A percentile compares a stretch with the other conserved stretches of the same genome.
These are phyloP conservation scores for Leptinotarsa peninsularis DNA, from an alignment of 2,888 invertebrate genomes.

Conservation along the genomic window DNA sequence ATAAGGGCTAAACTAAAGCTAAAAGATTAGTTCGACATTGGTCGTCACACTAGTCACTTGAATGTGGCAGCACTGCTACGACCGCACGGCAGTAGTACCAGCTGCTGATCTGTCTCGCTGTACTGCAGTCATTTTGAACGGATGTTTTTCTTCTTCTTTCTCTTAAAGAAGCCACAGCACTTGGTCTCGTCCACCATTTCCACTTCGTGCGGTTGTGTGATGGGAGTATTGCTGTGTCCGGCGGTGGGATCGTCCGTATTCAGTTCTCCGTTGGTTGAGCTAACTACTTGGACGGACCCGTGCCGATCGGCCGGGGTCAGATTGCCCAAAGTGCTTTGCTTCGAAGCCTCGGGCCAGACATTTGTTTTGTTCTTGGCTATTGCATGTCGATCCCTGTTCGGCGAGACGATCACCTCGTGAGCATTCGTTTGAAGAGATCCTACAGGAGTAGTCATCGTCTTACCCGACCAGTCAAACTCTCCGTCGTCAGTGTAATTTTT, in stretches of 20 bases:
- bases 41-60: slow-evolving; percentile 57
- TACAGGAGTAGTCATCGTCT: slow-evolving; percentile 84
- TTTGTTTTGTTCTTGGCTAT: slow-evolving; percentile 83
- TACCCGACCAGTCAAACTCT: slow-evolving; percentile 96
- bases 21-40: slow-evolving; percentile 63
- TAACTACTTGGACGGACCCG: slow-evolving; percentile 98
- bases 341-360: slow-evolving; percentile 88
- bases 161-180: slow-evolving; percentile 99
- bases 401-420: slow-evolving; percentile 91
- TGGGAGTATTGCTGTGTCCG: slow-evolving; percentile 97
- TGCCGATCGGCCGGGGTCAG: slow-evolving; percentile 95
- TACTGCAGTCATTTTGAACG: slow-evolving; percentile 67
- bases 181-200: slow-evolving; percentile 98
- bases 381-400: slow-evolving; percentile 86
- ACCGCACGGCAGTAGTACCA: slow-evolving; percentile 65
- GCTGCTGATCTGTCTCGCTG: slow-evolving; percentile 67
- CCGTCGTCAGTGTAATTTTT: slow-evolving; percentile 90
- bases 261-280: slow-evolving; percentile 96
- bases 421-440: slow-evolving; percentile 92
- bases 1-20: slow-evolving; percentile 65
- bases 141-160: slow-evolving; percentile 94
- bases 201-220: slow-evolving; percentile 91
- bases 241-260: slow-evolving; percentile 96
- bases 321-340: slow-evolving; percentile 84
- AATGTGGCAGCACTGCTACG: slow-evolving; percentile 64